Conservation (phyloP, 2,113 vertebrate genomes). For the Esox niger region DNA sequence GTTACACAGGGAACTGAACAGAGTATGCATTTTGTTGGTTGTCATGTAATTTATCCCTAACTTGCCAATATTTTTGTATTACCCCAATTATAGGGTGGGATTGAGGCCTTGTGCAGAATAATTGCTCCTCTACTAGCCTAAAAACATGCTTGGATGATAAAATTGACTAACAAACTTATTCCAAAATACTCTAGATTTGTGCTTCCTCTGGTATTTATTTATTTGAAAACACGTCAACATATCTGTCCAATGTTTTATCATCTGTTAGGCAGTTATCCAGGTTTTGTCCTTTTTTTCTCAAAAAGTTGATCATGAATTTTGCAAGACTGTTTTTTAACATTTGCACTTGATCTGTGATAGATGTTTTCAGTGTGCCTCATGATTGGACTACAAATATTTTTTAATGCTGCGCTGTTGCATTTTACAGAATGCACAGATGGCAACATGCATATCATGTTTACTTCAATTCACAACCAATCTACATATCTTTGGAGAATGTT, state of each 20-base stretch:
- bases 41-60: conserved; percentile 65
- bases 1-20: conserved; percentile 57
- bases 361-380: neutral
- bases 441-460: conserved; percentile 32
- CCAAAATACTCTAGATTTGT: neutral
- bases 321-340: neutral
- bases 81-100: conserved; percentile 11
- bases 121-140: neutral
- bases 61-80: conserved; percentile 68
- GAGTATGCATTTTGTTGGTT: conserved; percentile 64
- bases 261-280: neutral
- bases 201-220: neutral
- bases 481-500: conserved; percentile 30
- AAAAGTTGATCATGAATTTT: neutral
- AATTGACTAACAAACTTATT: neutral
- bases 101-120: neutral
- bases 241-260: neutral
- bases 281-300: neutral
- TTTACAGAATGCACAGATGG: conserved; percentile 31
- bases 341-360: neutral
- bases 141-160: neutral
- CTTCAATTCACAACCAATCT: conserved; percentile 26
- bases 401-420: conserved; percentile 8
- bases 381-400: neutral
- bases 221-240: neutral